Conservation (phyloP, 2,888 invertebrate species). For the Dexiosoma caninum region DNA sequence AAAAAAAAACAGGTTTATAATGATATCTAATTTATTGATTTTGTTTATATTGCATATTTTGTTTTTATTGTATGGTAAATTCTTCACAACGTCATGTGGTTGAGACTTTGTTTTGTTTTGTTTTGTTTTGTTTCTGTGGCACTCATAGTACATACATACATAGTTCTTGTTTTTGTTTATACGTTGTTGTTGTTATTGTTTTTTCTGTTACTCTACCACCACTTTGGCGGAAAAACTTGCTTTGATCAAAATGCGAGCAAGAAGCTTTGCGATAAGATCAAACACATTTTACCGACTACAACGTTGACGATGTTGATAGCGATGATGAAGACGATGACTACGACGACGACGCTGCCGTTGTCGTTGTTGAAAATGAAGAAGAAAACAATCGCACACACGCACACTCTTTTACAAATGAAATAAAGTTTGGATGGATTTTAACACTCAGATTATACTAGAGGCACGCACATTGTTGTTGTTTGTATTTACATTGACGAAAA, state of each 20-base stretch:
- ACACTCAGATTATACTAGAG: slow-evolving; percentile 3
- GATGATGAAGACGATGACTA: slow-evolving; percentile 27
- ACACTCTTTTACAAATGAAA: slow-evolving; percentile 3
- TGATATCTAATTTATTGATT: slow-evolving; percentile 42
- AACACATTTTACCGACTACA: slow-evolving; percentile 76
- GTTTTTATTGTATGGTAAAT: slow-evolving; percentile 40
- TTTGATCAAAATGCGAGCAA: slow-evolving; percentile 79
- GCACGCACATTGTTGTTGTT: neutral
- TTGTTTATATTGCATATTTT: slow-evolving; percentile 15
- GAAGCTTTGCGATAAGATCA: slow-evolving; percentile 78
- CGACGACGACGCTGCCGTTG: neutral
- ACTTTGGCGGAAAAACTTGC: slow-evolving; percentile 78
- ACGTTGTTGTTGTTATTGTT: slow-evolving; percentile 64
- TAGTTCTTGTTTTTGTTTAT: slow-evolving; percentile 42
- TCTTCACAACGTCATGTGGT: slow-evolving; percentile 54
- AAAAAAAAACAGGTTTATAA: slow-evolving; percentile 38
- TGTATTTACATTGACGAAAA: neutral
- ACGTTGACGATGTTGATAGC: slow-evolving; percentile 46
- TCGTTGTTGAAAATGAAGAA: slow-evolving; percentile 28
- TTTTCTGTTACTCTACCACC: slow-evolving; percentile 67
- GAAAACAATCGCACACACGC: slow-evolving; percentile 22
- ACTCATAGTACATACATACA: neutral
- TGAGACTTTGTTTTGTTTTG: slow-evolving; percentile 41
- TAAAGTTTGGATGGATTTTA: slow-evolving; percentile 11
- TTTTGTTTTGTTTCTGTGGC: slow-evolving; percentile 17